Base-by-base conservation (phyloP, 2,797 vertebrate species). In the Peromyscus nudipes region DNA sequence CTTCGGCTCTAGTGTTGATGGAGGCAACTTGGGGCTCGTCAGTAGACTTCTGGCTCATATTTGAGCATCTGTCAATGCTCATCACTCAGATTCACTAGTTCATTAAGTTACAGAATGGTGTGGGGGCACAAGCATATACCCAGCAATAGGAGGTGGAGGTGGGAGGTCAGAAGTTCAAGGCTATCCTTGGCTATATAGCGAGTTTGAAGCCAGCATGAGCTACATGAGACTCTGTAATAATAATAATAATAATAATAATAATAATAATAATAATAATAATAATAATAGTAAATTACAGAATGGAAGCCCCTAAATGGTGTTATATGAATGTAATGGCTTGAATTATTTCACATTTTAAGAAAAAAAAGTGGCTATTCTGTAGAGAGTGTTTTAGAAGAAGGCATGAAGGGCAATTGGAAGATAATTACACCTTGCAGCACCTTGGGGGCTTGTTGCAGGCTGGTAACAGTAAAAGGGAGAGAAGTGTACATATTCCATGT, bases 61-160 rank as follows among this genome's bases (percentile, higher is more conserved):
- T 91, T 37, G 71, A 80, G 46, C 37, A 85, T 55, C 40, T 49
- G 55, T 89, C 84, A 83, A 9, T 84, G 60, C 65, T 90, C 49
- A 64, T 82, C 73, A 21, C 46, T 46, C 79, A 40, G 31, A 60
- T 83, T 71, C 40, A 37, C 83, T 34, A 80, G 88, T 83, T 94
- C 75, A 89, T 16, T 79, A 49, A 31, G 16, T 86, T 91, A 1
- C n/a, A 89, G 92, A 95, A 62, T 97, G 46, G 13, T 91, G 10
- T 43, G 71, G 37, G 19, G 71, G 37, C 55, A 5, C 55, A 34
- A 34, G 69, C 29, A 17, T 75, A 16, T 73, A 43, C 25, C 27
- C n/a, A 75, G 23, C 86, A 60, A 69, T 11, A 3, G 25, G 16
- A 73, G 9, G 37, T 83, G 14, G n/a, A 60, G 37, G 69, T n/a